These are phyloP conservation scores for Pseudorhombus dupliciocellatus DNA, from an alignment of 2,113 vertebrate genomes.

Conservation along the genomic window DNA sequence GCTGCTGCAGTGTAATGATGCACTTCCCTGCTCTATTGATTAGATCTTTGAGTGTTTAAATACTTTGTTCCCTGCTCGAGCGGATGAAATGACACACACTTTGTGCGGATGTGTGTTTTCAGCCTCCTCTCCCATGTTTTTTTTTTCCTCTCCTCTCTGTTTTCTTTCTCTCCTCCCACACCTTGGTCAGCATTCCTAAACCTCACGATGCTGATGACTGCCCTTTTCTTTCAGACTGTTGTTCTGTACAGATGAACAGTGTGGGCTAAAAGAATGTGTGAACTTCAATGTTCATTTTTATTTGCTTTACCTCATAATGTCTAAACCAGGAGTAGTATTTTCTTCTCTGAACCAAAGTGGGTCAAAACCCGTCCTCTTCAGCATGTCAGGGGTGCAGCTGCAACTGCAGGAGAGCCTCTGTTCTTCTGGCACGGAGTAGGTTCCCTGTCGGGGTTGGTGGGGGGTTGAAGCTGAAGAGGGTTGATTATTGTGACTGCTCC, in stretches of 20 bases:
- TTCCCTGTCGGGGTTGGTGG: background rate
- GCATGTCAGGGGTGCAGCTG: background rate
- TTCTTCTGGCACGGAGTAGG: background rate
- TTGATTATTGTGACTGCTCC: background rate
- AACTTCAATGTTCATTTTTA: no score
- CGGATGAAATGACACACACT: constrained; percentile 52
- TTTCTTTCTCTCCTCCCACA: constrained; percentile 25
- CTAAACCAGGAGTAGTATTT: background rate
- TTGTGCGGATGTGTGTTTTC: background rate
- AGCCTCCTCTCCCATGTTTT: background rate
- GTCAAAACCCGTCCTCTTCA: background rate
- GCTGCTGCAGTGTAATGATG: constrained; percentile 10
- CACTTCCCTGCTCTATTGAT: constrained; percentile 48
- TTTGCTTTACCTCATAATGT: background rate
- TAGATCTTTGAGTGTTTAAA: constrained; percentile 40
- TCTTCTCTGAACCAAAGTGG: background rate
- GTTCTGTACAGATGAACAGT: background rate
- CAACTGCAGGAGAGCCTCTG: background rate
- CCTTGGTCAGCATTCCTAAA: constrained; percentile 29
- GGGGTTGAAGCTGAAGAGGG: background rate
- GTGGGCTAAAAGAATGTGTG: no score
- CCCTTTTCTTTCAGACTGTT: background rate
- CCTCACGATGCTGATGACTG: background rate
- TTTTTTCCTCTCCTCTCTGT: constrained; percentile 18
- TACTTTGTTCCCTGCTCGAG: constrained; percentile 37